Base-by-base conservation (phyloP, 2,113 vertebrate genomes). In the Prionailurus bengalensis region DNA sequence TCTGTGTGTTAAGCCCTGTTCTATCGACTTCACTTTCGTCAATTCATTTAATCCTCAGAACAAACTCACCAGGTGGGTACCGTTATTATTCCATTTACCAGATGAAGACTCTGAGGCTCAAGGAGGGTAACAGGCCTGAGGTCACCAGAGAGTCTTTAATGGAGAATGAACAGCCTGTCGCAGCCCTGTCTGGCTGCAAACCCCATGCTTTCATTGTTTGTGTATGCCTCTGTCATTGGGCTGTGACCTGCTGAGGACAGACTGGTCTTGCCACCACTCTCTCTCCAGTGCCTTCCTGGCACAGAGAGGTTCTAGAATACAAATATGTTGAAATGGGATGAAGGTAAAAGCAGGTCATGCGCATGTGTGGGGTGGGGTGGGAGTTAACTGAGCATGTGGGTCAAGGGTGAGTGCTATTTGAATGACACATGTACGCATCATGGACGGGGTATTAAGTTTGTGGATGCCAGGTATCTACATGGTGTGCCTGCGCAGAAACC, bases 381-480 rank as follows among this genome's bases (percentile, higher is more conserved):
- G 27, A 17, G 48, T 14, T 6, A 10, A 45, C 5, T 13, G 23
- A 27, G 39, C 1, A 0, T 9, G 33, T 68, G 6, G 25, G 55
- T 85, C 53, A 39, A 71, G 58, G 27, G 15, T 25, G 0, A 3
- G 27, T 29, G 81, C 36, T 7, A 23, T 63, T 36, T 25, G 19
- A 58, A 42, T 33, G 92, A 51, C 23, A 39, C 8, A 0, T 13
- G 31, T 13, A 2, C 42, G 33, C 16, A 0, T 76, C 55, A 8
- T 3, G 65, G 42, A 7, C 14, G 2, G n/a, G 25, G 19, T 61
- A 19, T 86, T 51, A 3, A 25, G 10, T 29, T 10, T 8, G 29
- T 27, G 63, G 21, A 23, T 53, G 14, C 48, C 31, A 3, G 1
- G 7, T 0, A 2, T 36, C 61, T 19, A 1, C 0, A 0, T n/a